Conservation (phyloP, 2,888 invertebrate species). For the Timema cristinae region DNA sequence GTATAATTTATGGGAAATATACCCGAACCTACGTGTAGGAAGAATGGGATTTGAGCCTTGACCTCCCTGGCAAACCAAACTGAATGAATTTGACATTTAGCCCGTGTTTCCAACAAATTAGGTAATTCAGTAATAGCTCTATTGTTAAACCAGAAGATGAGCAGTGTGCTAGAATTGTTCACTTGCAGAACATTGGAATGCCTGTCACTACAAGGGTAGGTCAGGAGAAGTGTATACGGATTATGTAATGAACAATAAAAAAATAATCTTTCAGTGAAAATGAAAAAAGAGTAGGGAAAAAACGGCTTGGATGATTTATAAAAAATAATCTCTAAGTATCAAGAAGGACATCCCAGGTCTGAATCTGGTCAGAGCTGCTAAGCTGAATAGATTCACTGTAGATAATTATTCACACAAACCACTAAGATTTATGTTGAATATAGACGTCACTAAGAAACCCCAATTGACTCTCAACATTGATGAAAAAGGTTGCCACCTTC, state of each 20-base stretch:
- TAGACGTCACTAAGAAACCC: not conserved
- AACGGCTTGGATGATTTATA: not conserved
- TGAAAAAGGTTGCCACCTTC: not conserved
- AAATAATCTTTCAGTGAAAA: not conserved
- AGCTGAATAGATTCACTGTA: not conserved
- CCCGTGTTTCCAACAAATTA: too few relatives aligned
- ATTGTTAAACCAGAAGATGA: not conserved
- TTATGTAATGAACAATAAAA: not conserved
- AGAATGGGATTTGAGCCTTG: too few relatives aligned
- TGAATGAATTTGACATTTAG: too few relatives aligned
- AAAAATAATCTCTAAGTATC: not conserved
- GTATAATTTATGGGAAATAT: too few relatives aligned
- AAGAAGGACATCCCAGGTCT: not conserved
- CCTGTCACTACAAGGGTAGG: not conserved
- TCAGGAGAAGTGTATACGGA: not conserved
- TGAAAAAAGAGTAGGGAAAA: not conserved
- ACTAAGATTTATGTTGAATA: not conserved
- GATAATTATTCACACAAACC: not conserved
- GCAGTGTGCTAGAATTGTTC: not conserved
- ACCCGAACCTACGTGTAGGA: too few relatives aligned
- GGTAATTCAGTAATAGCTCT: too few relatives aligned
- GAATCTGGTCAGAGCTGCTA: not conserved
- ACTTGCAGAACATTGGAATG: not conserved
- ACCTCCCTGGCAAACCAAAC: too few relatives aligned
- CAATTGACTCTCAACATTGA: not conserved